These are phyloP conservation scores for Cotesia chilonis DNA, from an alignment of 1,140 invertebrate genomes.

Conservation along the genomic window DNA sequence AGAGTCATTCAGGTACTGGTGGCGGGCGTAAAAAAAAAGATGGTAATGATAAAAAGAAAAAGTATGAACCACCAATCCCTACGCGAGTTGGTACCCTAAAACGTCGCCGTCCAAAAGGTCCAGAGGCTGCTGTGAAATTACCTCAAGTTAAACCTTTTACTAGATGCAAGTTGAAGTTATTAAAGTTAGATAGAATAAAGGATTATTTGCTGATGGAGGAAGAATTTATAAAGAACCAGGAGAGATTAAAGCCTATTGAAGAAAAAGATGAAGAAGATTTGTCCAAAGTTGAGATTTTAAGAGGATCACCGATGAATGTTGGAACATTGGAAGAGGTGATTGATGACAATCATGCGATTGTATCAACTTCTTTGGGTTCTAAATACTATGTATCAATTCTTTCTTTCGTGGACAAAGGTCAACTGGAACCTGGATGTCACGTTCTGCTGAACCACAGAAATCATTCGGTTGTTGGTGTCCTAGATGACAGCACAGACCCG, in stretches of 20 bases:
- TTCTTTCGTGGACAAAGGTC: slow-evolving; percentile 99
- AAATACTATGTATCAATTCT: slow-evolving; percentile 99
- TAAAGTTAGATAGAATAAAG: slow-evolving; percentile 98
- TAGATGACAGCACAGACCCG: slow-evolving; percentile 98
- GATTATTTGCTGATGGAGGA: slow-evolving; percentile 99
- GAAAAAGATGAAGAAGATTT: slow-evolving; percentile 99
- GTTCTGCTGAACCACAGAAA: slow-evolving; percentile 99
- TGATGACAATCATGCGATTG: slow-evolving; percentile 99
- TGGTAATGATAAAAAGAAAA: slow-evolving; percentile 98
- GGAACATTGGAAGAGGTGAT: slow-evolving; percentile 99
- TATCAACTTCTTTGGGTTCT: slow-evolving; percentile 98
- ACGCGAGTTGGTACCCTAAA: slow-evolving; percentile 99
- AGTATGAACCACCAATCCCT: slow-evolving; percentile 98
- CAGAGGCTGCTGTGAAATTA: slow-evolving; percentile 96
- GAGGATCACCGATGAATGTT: slow-evolving; percentile 99
- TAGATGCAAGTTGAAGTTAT: slow-evolving; percentile 91
- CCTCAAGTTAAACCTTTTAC: slow-evolving; percentile 98
- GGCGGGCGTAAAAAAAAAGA: slow-evolving; percentile 87
- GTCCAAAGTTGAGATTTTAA: slow-evolving; percentile 96
- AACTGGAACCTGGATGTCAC: slow-evolving; percentile 98
- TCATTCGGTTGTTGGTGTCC: slow-evolving; percentile 97
- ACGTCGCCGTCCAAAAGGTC: slow-evolving; percentile 93
- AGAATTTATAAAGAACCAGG: slow-evolving; percentile 99
- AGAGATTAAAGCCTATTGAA: slow-evolving; percentile 97
- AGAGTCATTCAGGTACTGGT: slow-evolving; percentile 90